A percentile compares a stretch with the other conserved stretches of the same genome.
Evolutionary conservation across 1,140 invertebrate species (phyloP).

Genomic region (Drosophila repletoides): DNA sequence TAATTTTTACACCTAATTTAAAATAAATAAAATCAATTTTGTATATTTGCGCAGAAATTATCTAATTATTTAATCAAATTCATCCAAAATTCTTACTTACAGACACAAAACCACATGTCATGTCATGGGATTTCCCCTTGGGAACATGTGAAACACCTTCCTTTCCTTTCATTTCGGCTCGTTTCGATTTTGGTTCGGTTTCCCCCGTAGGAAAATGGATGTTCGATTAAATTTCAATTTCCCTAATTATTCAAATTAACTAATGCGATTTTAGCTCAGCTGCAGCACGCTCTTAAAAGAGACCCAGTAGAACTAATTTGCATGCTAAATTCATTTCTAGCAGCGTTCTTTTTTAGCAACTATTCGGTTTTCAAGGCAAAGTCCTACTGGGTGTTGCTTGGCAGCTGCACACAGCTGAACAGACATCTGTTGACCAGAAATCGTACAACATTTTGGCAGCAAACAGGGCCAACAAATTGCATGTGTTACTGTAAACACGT

Average conservation of each 20-base stretch:
- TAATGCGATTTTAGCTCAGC: conserved; percentile 47
- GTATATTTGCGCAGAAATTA: background rate
- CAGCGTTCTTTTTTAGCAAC: too few species aligned
- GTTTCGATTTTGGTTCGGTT: background rate
- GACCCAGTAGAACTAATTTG: too few species aligned
- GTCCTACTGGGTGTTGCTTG: too few species aligned
- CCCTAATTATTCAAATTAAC: conserved; percentile 60
- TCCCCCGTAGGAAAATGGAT: background rate
- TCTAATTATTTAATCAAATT: conserved; percentile 7
- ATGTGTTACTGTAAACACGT: conserved; percentile 45
- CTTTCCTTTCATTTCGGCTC: background rate
- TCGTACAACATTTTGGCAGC: conserved; percentile 42
- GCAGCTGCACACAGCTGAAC: background rate
- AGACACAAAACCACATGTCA: background rate
- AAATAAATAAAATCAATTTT: background rate
- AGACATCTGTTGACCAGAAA: conserved; percentile 19
- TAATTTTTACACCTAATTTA: too few species aligned
- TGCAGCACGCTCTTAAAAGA: too few species aligned
- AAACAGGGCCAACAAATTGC: conserved; percentile 43
- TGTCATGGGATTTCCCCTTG: background rate
- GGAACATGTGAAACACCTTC: too few species aligned
- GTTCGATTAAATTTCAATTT: conserved; percentile 49
- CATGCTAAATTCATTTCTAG: too few species aligned
- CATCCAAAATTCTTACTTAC: background rate
- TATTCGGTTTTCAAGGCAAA: too few species aligned